Base-by-base conservation (phyloP, 2,113 vertebrate genomes). In the Myotis yumanensis region DNA sequence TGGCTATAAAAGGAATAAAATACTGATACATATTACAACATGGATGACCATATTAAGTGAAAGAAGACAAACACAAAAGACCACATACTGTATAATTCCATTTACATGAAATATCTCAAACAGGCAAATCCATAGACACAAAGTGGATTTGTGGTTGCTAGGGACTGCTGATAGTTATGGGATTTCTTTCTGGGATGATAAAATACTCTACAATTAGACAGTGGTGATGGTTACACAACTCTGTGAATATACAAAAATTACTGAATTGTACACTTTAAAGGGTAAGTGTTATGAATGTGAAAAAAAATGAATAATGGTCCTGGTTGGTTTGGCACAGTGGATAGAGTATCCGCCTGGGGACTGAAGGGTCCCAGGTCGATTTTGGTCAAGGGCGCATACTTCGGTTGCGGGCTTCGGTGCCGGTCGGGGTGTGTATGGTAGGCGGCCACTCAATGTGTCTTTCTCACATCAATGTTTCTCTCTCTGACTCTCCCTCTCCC, bases 121-220 rank as follows among this genome's bases (percentile, higher is more conserved):
- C 0, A 77, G 66, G n/a, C n/a, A 91, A 88, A 66, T 66, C 14
- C 68, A 72, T 8, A 64, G 52, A 88, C 54, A 57, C 54, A 57
- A 22, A 57, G 7, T 57, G 22, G 54, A 57, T 57, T 51, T 77
- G 37, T 71, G 52, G 64, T 54, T 69, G 46, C 43, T 25, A 89
- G 14, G 16, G 51, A 77, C 62, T 84, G 37, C 25, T 54, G 46
- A 66, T 46, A 37, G n/a, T 15, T 64, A 62, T 7, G 23, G 22
- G 23, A 28, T 75, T 85, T 91, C 25, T 76, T 85, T 68, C 17
- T 3, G 54, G 17, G 43, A 28, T 72, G 62, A 35, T 52, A 69
- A 90, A 93, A 81, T 57, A 93, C 11, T 69, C 86, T 76, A 40
- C 15, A 90, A 75, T 68, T 86, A 86, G 30, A 87, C 23, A 81